Evolutionary conservation across 2,113 vertebrate genomes (phyloP).

Genomic region (Brachypodius melanocephalos): DNA sequence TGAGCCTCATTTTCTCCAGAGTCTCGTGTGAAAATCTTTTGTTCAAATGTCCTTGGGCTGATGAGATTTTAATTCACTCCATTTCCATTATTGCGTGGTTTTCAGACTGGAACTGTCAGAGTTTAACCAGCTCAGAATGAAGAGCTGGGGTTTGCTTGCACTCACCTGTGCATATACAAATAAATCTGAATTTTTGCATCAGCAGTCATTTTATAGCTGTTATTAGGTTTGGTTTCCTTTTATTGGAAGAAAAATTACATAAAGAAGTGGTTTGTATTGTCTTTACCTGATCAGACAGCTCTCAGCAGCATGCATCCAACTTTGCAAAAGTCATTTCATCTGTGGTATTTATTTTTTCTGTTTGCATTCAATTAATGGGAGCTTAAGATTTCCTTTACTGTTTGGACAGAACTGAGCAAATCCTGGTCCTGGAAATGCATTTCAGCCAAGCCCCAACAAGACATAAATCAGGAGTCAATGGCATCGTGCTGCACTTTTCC

Average conservation of each 20-base stretch:
- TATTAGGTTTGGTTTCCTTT: not conserved
- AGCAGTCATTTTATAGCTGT: not conserved
- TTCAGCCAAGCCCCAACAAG: not conserved
- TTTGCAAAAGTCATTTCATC: not conserved
- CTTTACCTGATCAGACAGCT: not conserved
- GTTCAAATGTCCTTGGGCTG: not conserved
- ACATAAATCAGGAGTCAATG: not conserved
- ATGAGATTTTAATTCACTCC: not conserved
- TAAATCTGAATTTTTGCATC: not conserved
- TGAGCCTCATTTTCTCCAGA: not conserved
- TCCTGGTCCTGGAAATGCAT: not conserved
- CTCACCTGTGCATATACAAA: not conserved
- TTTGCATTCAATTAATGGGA: not conserved
- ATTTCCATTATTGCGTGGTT: not conserved
- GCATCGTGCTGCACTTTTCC: not conserved
- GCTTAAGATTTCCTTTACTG: not conserved
- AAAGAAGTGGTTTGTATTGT: not conserved
- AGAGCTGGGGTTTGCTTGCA: not conserved
- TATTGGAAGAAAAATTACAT: not conserved
- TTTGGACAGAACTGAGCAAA: not conserved
- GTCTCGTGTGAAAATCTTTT: not conserved
- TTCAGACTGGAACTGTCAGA: not conserved
- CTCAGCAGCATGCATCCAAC: not conserved
- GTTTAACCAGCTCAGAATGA: not conserved
- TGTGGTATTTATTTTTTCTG: not conserved